Percentiles rank a stretch among this genome's conserved stretches.
These are phyloP conservation scores for Eupithecia tripunctaria DNA, from an alignment of 2,888 invertebrate species.

Conservation along the genomic window DNA sequence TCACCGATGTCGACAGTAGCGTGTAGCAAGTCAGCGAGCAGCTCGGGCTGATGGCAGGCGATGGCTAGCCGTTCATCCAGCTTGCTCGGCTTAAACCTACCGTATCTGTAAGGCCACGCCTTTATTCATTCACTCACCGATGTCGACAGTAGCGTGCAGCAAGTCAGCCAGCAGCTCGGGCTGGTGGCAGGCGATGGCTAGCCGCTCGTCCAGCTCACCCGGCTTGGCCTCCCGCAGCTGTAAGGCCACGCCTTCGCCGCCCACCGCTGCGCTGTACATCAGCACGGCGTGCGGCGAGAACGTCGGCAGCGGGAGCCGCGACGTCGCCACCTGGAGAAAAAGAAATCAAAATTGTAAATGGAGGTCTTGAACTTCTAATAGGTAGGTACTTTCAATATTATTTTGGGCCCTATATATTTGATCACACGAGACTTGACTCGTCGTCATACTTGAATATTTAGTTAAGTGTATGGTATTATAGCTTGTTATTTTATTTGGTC, in stretches of 20 bases:
- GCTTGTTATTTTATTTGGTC: neutral
- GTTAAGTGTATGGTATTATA: neutral
- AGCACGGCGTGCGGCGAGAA: slow-evolving; percentile 86
- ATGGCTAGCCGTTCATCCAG: slow-evolving; percentile 87
- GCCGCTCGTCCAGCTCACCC: slow-evolving; percentile 84
- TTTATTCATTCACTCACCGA: slow-evolving; percentile 59
- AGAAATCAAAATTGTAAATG: neutral
- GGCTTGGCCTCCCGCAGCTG: slow-evolving; percentile 86
- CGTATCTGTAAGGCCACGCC: slow-evolving; percentile 85
- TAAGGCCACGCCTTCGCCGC: slow-evolving; percentile 85
- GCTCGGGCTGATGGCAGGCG: slow-evolving; percentile 90
- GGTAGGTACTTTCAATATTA: neutral
- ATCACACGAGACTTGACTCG: neutral
- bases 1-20: slow-evolving; percentile 85
- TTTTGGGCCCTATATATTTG: neutral
- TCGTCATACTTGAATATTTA: neutral
- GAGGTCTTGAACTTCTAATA: neutral
- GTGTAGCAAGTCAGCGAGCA: slow-evolving; percentile 89
- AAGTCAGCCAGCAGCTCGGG: slow-evolving; percentile 90
- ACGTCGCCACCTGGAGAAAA: slow-evolving; percentile 71
- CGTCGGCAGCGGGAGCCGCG: slow-evolving; percentile 80
- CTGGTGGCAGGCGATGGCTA: slow-evolving; percentile 90
- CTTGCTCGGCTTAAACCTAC: slow-evolving; percentile 82
- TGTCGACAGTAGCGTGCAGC: slow-evolving; percentile 86
- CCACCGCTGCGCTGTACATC: slow-evolving; percentile 88